Evolutionary conservation across 2,888 invertebrate species (phyloP), one percentile per base, ranked within the genome.

Genomic region (Tuberolachnus salignus): DNA sequence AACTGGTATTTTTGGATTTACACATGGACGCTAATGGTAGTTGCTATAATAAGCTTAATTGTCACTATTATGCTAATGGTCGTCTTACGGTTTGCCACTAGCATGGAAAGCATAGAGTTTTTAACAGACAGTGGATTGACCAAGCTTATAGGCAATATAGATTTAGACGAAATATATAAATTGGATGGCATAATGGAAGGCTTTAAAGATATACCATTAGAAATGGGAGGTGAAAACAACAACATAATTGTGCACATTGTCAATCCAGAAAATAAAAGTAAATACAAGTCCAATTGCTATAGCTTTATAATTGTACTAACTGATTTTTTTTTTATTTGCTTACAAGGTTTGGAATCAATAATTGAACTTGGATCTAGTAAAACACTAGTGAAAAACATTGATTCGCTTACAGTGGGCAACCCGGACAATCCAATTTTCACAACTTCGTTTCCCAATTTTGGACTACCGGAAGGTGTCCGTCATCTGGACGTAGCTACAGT

Each of bases 101-200:
- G 94, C 10, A 92, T 95, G 89, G 92, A 94, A 84, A 92, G 93
- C 82, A 88, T 95, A 86, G 95, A 95, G 85, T 88, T 94, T 66
- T 89, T 94, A 0, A 89, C 91, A 0, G 91, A 92, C 73, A 90
- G 91, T 81, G 89, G 90, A 81, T 88, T 92, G 0, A 87, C 94
- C 0, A 94, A 94, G 84, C 92, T 95, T 84, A 92, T 90, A 81
- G 94, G 94, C 0, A 87, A 89, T 61, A 89, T 92, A 0, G 92
- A 94, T 84, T 86, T 95, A 82, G 93, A 93, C 83, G 89, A 91
- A 81, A 87, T 94, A 82, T 91, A 91, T 83, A 92, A 92, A 84
- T 87, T 89, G 1, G 90, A 92, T 83, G 93, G 92, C 0, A 86
- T 89, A 82, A 85, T 93, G 34, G 88, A 90, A 83, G 80, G 84